phyloP scores from a whole-genome alignment of 2,888 invertebrate species.

The Orchesella flavescens region DNA sequence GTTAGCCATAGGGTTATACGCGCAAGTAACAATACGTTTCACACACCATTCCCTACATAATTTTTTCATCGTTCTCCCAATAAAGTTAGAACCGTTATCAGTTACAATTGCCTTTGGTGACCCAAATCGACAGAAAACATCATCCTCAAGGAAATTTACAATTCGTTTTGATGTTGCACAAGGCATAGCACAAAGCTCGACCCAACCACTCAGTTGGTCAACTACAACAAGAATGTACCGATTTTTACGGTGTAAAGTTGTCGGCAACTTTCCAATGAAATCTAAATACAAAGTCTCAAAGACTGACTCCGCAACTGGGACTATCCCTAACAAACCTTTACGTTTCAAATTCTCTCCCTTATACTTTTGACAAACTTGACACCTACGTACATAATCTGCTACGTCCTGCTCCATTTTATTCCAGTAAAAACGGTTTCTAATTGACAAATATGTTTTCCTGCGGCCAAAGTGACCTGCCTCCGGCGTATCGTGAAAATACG shows the following conservation, averaged over 20 bases:
- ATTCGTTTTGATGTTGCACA: conserved; percentile 48
- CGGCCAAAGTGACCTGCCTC: conserved; percentile 56
- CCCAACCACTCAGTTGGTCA: conserved; percentile 66
- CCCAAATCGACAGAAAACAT: conserved; percentile 64
- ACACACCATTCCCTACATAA: conserved; percentile 26
- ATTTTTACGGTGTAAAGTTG: conserved; percentile 29
- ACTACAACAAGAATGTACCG: conserved; percentile 59
- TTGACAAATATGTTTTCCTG: conserved; percentile 40
- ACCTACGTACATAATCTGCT: conserved; percentile 33
- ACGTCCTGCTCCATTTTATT: conserved; percentile 47
- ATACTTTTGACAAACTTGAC: conserved; percentile 54
- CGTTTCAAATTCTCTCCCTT: conserved; percentile 30
- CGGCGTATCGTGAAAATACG: conserved; percentile 51
- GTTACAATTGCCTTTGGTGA: conserved; percentile 39
- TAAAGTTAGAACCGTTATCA: conserved; percentile 44
- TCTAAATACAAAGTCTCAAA: conserved; percentile 41
- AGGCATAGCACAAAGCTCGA: conserved; percentile 64
- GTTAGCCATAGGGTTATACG: conserved; percentile 35
- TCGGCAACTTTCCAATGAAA: conserved; percentile 56
- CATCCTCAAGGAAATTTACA: conserved; percentile 54
- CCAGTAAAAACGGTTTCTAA: conserved; percentile 59
- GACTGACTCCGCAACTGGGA: conserved; percentile 21
- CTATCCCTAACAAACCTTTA: conserved; percentile 37
- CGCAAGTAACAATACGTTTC: not conserved
- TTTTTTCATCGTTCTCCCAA: conserved; percentile 21